phyloP scores from a whole-genome alignment of 2,113 vertebrate genomes.

The Erythrolamprus reginae region DNA sequence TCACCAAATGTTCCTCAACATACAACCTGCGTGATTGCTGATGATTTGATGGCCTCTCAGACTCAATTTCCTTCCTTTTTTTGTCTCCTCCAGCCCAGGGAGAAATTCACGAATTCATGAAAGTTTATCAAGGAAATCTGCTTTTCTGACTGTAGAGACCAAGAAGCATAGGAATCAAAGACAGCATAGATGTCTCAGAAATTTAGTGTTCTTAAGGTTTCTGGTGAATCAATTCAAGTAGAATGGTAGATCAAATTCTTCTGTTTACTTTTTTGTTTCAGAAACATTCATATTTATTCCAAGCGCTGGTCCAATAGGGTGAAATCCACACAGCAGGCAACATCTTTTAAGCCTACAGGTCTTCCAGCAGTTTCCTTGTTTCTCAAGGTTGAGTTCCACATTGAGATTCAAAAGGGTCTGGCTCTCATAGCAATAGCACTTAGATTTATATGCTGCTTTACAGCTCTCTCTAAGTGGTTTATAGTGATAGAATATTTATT shows the following conservation, averaged over 20 bases:
- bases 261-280: neutral
- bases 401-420: neutral
- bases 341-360: neutral
- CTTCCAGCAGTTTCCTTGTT: neutral
- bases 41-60: neutral
- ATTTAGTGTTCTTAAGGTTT: no score
- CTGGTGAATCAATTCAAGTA: neutral
- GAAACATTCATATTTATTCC: neutral
- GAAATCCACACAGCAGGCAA: neutral
- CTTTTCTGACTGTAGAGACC: neutral
- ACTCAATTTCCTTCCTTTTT: neutral
- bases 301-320: neutral
- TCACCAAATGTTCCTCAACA: neutral
- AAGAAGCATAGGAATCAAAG: neutral
- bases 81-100: neutral
- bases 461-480: no score
- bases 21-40: neutral
- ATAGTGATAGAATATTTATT: no score
- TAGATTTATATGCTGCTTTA: no score
- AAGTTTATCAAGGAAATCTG: neutral
- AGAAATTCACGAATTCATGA: neutral
- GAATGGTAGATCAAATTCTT: no score
- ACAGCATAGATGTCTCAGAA: neutral
- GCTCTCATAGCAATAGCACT: no score
- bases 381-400: neutral